Evolutionary conservation across 2,888 invertebrate genomes (phyloP).

Genomic region (Platynereis dumerilii): DNA sequence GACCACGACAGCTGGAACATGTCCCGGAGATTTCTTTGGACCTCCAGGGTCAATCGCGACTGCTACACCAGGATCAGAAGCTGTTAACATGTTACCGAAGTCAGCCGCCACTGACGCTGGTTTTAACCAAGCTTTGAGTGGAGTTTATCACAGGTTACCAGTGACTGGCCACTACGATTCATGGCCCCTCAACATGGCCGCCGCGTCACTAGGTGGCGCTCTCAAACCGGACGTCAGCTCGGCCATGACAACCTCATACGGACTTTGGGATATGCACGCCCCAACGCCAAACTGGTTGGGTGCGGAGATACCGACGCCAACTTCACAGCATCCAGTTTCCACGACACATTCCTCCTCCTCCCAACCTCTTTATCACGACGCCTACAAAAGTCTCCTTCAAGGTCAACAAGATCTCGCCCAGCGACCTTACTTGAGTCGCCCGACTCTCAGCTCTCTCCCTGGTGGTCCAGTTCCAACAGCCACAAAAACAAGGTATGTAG

Average conservation of each 20-base stretch:
- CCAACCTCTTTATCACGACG: constrained; percentile 91
- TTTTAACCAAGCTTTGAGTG: constrained; percentile 22
- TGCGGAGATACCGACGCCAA: constrained; percentile 46
- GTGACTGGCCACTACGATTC: constrained; percentile 80
- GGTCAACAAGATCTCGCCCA: constrained; percentile 50
- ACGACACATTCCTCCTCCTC: constrained; percentile 73
- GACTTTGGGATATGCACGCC: constrained; percentile 86
- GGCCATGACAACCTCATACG: constrained; percentile 65
- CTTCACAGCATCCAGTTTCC: constrained; percentile 61
- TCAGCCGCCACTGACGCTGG: no score
- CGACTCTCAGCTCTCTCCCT: constrained; percentile 70
- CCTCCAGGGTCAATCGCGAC: no score
- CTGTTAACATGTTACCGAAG: no score
- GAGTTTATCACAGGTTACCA: constrained; percentile 75
- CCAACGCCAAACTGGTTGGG: constrained; percentile 46
- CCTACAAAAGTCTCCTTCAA: constrained; percentile 93
- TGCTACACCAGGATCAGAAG: no score
- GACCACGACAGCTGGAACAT: no score
- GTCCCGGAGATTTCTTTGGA: no score
- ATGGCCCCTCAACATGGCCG: constrained; percentile 92
- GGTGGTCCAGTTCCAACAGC: constrained; percentile 11
- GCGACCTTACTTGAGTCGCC: constrained; percentile 48
- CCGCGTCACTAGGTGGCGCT: constrained; percentile 64
- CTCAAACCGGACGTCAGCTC: constrained; percentile 80
- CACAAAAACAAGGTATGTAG: no score